Conservation (phyloP, 2,113 vertebrate genomes). For the Crocuta crocuta region DNA sequence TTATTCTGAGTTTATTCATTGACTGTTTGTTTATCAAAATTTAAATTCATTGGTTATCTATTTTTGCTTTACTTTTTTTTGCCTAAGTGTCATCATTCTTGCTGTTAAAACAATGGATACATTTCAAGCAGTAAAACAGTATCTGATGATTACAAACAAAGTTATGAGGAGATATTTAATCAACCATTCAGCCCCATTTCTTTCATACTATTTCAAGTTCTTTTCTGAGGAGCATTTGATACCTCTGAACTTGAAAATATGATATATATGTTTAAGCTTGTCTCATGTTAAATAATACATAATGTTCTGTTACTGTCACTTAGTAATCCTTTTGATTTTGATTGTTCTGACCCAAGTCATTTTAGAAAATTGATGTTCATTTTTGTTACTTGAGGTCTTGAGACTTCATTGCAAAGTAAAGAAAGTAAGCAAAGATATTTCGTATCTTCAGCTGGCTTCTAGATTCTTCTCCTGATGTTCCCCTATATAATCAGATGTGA, state of each 20-base stretch:
- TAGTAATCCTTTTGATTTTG: background rate
- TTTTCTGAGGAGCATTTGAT: slow-evolving; percentile 5
- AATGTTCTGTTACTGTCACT: background rate
- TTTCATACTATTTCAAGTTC: background rate
- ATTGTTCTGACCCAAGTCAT: background rate
- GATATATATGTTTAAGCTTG: background rate
- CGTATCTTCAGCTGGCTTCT: background rate
- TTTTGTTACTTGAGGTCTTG: background rate
- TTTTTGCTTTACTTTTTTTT: slow-evolving; percentile 14
- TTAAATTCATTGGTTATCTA: background rate
- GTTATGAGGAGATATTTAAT: slow-evolving; percentile 7
- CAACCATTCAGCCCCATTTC: background rate
- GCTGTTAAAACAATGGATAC: background rate
- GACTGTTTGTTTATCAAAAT: slow-evolving; percentile 8
- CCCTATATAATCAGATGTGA: background rate
- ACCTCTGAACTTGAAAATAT: background rate
- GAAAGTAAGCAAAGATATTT: background rate
- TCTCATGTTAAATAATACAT: background rate
- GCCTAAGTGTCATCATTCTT: background rate
- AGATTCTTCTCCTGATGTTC: background rate
- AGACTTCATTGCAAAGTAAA: background rate
- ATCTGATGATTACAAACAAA: background rate
- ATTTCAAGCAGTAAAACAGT: background rate
- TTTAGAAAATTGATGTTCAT: background rate
- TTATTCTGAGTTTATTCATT: background rate